These are phyloP conservation scores for Diogma glabrata DNA, from an alignment of 2,888 invertebrate genomes.

Conservation along the genomic window DNA sequence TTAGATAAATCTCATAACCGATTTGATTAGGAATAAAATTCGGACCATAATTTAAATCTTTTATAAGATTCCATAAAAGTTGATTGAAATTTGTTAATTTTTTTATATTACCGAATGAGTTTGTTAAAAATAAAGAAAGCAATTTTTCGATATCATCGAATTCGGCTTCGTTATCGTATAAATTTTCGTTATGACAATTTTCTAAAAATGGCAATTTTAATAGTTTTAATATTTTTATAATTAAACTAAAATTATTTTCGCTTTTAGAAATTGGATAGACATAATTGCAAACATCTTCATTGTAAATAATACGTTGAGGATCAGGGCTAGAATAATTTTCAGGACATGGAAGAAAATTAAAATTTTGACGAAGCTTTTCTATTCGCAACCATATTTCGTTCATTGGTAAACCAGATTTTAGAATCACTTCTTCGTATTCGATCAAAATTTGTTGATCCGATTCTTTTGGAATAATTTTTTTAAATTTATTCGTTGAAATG, in stretches of 20 bases:
- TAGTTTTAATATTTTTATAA: conserved; percentile 44
- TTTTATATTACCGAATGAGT: not conserved
- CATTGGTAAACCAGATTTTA: conserved; percentile 54
- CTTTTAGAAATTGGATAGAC: conserved; percentile 53
- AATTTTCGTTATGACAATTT: conserved; percentile 29
- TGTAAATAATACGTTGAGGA: conserved; percentile 52
- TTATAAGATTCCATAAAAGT: conserved; percentile 31
- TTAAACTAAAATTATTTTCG: conserved; percentile 46
- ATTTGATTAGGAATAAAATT: conserved; percentile 45
- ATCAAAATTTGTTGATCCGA: conserved; percentile 32
- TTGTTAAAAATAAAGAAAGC: conserved; percentile 31
- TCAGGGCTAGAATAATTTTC: conserved; percentile 41
- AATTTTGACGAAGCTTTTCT: conserved; percentile 59
- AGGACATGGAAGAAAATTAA: conserved; percentile 52
- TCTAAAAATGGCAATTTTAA: conserved; percentile 46
- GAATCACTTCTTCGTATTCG: conserved; percentile 49
- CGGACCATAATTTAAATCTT: conserved; percentile 44
- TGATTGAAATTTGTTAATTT: conserved; percentile 20
- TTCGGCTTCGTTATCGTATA: conserved; percentile 28
- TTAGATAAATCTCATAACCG: conserved; percentile 47
- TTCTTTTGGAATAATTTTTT: conserved; percentile 25
- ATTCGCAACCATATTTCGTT: conserved; percentile 63
- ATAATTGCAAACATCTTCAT: conserved; percentile 52
- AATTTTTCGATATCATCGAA: conserved; percentile 41
- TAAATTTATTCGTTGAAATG: conserved; percentile 38